phyloP scores from a whole-genome alignment of 1,140 invertebrate genomes.

The Dendroctonus valens region DNA sequence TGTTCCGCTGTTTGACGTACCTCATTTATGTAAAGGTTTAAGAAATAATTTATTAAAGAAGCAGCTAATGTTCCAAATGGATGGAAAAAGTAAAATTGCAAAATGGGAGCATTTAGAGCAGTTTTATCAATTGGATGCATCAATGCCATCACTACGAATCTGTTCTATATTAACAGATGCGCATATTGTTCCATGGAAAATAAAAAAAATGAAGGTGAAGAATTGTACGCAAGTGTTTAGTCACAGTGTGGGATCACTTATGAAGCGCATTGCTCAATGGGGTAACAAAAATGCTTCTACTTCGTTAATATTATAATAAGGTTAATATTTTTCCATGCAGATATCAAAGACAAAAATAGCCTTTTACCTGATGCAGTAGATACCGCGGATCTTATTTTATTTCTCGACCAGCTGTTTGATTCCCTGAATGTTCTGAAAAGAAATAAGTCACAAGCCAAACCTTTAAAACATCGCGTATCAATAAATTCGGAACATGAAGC shows the following conservation, averaged over 20 bases:
- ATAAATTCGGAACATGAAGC: conserved; percentile 39
- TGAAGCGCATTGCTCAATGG: conserved; percentile 38
- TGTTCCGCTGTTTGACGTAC: conserved; percentile 43
- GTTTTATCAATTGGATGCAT: conserved; percentile 28
- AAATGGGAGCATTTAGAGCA: conserved; percentile 37
- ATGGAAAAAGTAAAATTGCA: conserved; percentile 30
- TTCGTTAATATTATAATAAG: conserved; percentile 6
- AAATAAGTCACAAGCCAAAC: conserved; percentile 33
- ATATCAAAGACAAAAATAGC: neutral
- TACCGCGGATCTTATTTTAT: conserved; percentile 41
- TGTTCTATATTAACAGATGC: conserved; percentile 41
- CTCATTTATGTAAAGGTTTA: conserved; percentile 46
- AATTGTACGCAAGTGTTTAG: conserved; percentile 44
- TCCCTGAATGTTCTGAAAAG: conserved; percentile 39
- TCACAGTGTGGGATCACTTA: conserved; percentile 35
- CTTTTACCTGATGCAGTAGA: conserved; percentile 31
- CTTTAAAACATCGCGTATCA: conserved; percentile 39
- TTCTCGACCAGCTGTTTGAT: conserved; percentile 44
- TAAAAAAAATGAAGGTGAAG: conserved; percentile 45
- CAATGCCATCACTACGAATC: neutral
- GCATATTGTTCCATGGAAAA: conserved; percentile 36
- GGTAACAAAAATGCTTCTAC: conserved; percentile 17
- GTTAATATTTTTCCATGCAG: neutral
- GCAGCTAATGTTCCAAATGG: conserved; percentile 34
- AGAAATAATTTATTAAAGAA: conserved; percentile 46